A percentile compares a stretch with the other conserved stretches of the same genome.
Evolutionary conservation across 1,140 invertebrate genomes (phyloP).

Genomic region (Bathynomus jamesi): DNA sequence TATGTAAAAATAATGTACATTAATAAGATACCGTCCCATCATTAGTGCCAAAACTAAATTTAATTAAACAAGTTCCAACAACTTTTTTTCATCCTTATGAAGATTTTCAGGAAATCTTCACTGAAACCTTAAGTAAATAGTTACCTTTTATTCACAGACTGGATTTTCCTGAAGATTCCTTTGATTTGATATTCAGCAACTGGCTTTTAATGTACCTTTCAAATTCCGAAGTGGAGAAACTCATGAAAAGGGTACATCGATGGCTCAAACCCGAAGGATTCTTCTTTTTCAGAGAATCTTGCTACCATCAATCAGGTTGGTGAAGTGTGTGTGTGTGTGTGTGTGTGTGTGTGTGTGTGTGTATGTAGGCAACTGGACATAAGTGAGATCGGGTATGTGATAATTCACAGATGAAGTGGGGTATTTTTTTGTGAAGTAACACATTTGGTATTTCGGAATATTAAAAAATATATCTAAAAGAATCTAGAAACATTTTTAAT

Average conservation of each 20-base stretch:
- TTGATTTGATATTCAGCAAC: conserved; percentile 54
- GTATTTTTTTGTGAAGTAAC: background rate
- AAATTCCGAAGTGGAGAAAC: conserved; percentile 47
- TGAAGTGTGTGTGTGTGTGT: background rate
- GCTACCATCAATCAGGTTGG: conserved; percentile 50
- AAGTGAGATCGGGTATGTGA: background rate
- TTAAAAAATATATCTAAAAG: background rate
- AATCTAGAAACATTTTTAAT: no score
- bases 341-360: background rate
- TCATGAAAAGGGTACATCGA: conserved; percentile 46
- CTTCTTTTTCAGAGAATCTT: conserved; percentile 50
- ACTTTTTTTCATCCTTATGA: no score
- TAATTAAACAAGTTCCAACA: no score
- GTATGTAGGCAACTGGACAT: background rate
- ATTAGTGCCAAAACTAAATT: no score
- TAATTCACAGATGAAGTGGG: background rate
- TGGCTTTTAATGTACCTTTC: conserved; percentile 57
- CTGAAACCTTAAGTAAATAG: background rate
- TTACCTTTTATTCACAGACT: conserved; percentile 8
- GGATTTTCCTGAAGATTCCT: conserved; percentile 25
- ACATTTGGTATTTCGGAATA: background rate
- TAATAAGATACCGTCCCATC: no score
- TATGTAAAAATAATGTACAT: no score
- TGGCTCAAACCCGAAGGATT: conserved; percentile 51
- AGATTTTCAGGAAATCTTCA: no score